A percentile compares a stretch with the other conserved stretches of the same genome.
Conservation (phyloP, 1,140 invertebrate genomes). For the Tetragonula clypearis region DNA sequence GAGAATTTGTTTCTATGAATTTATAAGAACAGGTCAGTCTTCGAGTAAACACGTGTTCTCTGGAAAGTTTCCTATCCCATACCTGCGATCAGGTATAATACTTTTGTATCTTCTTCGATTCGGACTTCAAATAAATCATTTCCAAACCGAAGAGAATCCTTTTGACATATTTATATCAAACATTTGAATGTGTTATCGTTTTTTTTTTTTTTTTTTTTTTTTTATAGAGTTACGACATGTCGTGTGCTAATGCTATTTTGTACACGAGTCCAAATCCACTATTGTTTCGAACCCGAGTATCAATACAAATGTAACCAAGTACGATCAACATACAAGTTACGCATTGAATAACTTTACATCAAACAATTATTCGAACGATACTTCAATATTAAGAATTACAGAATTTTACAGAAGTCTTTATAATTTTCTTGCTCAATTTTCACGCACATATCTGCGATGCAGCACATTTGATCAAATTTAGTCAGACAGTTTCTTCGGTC, state of each 20-base stretch:
- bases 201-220: neutral
- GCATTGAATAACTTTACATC: neutral
- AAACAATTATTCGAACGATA: neutral
- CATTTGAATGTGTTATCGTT: conserved; percentile 35
- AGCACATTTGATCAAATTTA: conserved; percentile 8
- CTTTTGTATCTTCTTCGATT: conserved; percentile 43
- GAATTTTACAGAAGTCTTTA: neutral
- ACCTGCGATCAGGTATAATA: neutral
- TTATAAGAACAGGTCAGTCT: neutral
- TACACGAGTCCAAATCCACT: conserved; percentile 28
- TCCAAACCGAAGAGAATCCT: conserved; percentile 71
- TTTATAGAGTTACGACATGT: conserved; percentile 35
- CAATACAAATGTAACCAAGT: neutral
- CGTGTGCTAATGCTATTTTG: conserved; percentile 30
- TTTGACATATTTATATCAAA: neutral
- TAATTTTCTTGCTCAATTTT: neutral
- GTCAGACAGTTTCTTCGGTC: too few species aligned
- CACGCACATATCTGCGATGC: conserved; percentile 2
- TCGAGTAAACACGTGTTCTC: neutral
- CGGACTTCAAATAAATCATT: conserved; percentile 71
- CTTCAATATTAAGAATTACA: neutral
- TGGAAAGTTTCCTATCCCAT: neutral
- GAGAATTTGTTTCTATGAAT: too few species aligned
- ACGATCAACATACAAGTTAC: neutral
- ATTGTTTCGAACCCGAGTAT: neutral